phyloP scores from a whole-genome alignment of 2,888 invertebrate species.

The Caenorhabditis japonica region DNA sequence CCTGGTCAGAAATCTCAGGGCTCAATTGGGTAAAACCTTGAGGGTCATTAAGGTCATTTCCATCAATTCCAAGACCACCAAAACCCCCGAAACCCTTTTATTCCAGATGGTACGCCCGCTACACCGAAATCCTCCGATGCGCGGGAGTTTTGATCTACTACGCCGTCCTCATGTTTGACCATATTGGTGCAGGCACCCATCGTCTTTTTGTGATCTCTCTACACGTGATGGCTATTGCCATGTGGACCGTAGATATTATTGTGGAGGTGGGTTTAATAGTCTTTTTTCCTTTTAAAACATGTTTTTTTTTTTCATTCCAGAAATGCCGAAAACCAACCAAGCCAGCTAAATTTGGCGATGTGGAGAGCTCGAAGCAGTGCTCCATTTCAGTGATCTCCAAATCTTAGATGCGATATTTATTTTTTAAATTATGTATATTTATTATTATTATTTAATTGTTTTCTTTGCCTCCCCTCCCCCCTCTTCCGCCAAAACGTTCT shows the following conservation, averaged over 20 bases:
- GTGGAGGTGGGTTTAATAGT: slow-evolving; percentile 27
- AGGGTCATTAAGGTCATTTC: too few species aligned
- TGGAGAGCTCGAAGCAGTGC: slow-evolving; percentile 6
- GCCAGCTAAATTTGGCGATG: slow-evolving; percentile 10
- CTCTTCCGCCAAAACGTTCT: too few species aligned
- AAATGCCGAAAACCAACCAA: neutral
- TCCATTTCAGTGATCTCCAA: slow-evolving; percentile 34
- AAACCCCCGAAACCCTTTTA: too few species aligned
- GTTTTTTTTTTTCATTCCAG: slow-evolving; percentile 14
- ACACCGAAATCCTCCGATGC: slow-evolving; percentile 69
- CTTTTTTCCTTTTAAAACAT: neutral
- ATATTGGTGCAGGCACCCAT: slow-evolving; percentile 70
- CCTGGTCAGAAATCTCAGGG: too few species aligned
- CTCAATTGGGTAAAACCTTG: too few species aligned
- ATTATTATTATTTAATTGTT: too few species aligned
- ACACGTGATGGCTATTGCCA: slow-evolving; percentile 49
- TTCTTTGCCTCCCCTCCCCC: too few species aligned
- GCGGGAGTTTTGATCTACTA: slow-evolving; percentile 70
- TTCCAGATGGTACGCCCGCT: slow-evolving; percentile 70
- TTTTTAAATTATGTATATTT: too few species aligned
- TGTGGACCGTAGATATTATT: slow-evolving; percentile 43
- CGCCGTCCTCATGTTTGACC: slow-evolving; percentile 61
- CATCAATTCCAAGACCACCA: too few species aligned
- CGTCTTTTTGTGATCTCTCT: slow-evolving; percentile 68
- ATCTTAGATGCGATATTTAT: neutral